Evolutionary conservation across 2,797 vertebrate genomes (phyloP), one percentile per base, ranked within the genome.

Genomic region (Ptychadena robeensis): DNA sequence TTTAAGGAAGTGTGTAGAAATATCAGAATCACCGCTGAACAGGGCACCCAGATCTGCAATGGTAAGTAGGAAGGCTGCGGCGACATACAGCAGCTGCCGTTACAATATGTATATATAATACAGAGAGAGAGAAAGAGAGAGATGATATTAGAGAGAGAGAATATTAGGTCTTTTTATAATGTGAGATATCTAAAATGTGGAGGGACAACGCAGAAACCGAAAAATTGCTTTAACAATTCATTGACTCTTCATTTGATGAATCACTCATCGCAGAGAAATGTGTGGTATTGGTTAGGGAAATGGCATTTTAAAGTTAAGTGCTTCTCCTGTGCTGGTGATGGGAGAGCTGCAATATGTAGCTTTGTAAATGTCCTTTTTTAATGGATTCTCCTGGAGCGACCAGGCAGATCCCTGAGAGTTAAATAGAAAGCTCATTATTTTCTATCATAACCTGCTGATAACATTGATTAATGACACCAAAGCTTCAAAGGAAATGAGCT

Each of bases 391-490:
- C 64, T 68, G 77, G 37, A 80, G 70, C 59, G 75, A 40, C 28
- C 28, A 48, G 70, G 77, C 82, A 68, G 70, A 65, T 73, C 40
- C 63, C 48, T 37, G 30, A 9, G 59, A 84, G 72, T 70, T 74
- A 68, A 85, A 75, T 80, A 71, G 37, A 76, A 85, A 85, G 71
- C 82, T 80, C 78, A 70, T 85, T 85, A 80, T 80, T 85, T 80
- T 85, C 35, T 68, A 73, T 85, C 65, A 80, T 57, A 85, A 67
- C 77, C 72, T 2, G 65, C 78, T 80, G 77, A 80, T 80, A 74
- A 80, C 53, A 44, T 71, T 80, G 82, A 85, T 80, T 85, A 85
- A 80, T 80, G 82, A 80, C 78, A 75, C 65, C 63, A 57, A 70
- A 75, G 67, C 77, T 53, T 80, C 65, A 85, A 76, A 76, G 64